Evolutionary conservation across 2,797 vertebrate species (phyloP), one percentile per base, ranked within the genome.

Genomic region (Podargus strigoides): DNA sequence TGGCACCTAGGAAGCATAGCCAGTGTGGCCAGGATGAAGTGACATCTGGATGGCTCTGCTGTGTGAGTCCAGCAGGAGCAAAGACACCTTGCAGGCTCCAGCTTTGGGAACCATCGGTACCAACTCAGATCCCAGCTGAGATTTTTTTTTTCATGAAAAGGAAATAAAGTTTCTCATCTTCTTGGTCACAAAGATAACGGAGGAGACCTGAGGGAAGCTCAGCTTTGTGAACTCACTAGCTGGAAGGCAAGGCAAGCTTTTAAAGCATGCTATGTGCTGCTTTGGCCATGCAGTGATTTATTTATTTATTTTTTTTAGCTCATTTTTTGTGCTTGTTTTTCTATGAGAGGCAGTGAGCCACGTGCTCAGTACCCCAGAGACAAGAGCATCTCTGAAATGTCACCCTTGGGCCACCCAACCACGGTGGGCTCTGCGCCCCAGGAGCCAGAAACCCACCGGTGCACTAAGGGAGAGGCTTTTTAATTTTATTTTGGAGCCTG

Each of bases 351-450:
- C 60, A 80, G 47, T 1, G 1, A 85, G 28, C 26, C 14, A 14
- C 20, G 36, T 56, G 10, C 70, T 89, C 12, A 2, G 87, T 34
- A 56, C 36, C 60, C 66, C 12, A 11, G 58, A 69, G 39, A 47
- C 0, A 0, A 53, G 12, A 50, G 17, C 55, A 16, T 11, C 67
- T 66, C 88, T 70, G 55, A 79, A 84, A 73, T 24, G 6, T 55
- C 55, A 41, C 55, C 50, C 34, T 49, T 32, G 67, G 53, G 50
- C 62, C 67, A 24, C 1, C 12, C 42, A 68, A 44, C 55, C 10
- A 3, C 50, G 32, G 24, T 55, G 50, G 21, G 14, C 18, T 72
- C 53, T 0, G 0, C 6, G 1, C 47, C 27, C 42, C 20, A 30
- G 46, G 22, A 34, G 36, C 42, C 46, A 13, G 22, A 83, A 24